Evolutionary conservation across 1,140 invertebrate species (phyloP).

Genomic region (Cotesia vestalis): DNA sequence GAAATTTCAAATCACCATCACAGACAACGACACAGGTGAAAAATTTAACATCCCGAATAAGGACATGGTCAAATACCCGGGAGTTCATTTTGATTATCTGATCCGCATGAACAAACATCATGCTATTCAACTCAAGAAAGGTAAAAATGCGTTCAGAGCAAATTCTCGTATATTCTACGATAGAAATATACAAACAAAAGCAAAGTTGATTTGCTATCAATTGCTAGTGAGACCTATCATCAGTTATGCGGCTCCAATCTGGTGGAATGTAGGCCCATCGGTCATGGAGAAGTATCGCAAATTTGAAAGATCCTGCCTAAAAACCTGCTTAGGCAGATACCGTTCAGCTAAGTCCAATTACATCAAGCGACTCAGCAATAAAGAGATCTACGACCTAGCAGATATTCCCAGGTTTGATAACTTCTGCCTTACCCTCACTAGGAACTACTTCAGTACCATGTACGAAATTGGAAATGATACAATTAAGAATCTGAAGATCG

Average conservation of each 20-base stretch:
- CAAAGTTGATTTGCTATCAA: slow-evolving; percentile 34
- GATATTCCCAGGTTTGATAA: slow-evolving; percentile 40
- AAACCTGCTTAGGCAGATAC: slow-evolving; percentile 9
- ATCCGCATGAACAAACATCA: slow-evolving; percentile 22
- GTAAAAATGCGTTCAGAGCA: slow-evolving; percentile 21
- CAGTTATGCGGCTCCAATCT: slow-evolving; percentile 32
- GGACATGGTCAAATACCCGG: slow-evolving; percentile 33
- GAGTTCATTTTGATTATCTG: slow-evolving; percentile 13
- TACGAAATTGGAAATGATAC: background rate
- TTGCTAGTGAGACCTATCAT: slow-evolving; percentile 40
- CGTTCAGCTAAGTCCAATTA: slow-evolving; percentile 27
- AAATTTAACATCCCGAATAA: slow-evolving; percentile 17
- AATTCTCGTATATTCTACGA: slow-evolving; percentile 29
- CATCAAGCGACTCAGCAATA: slow-evolving; percentile 27
- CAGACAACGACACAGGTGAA: background rate
- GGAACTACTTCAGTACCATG: background rate
- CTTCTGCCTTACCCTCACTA: slow-evolving; percentile 38
- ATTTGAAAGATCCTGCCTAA: slow-evolving; percentile 31
- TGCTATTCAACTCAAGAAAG: slow-evolving; percentile 32
- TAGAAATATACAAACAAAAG: slow-evolving; percentile 17
- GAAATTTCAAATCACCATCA: background rate
- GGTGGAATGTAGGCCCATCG: slow-evolving; percentile 17
- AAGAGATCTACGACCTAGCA: slow-evolving; percentile 38
- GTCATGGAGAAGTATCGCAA: slow-evolving; percentile 22
- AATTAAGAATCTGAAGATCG: background rate